Percentiles rank a stretch among this genome's conserved stretches.
Evolutionary conservation across 2,113 vertebrate genomes (phyloP).

Genomic region (Lontra canadensis): DNA sequence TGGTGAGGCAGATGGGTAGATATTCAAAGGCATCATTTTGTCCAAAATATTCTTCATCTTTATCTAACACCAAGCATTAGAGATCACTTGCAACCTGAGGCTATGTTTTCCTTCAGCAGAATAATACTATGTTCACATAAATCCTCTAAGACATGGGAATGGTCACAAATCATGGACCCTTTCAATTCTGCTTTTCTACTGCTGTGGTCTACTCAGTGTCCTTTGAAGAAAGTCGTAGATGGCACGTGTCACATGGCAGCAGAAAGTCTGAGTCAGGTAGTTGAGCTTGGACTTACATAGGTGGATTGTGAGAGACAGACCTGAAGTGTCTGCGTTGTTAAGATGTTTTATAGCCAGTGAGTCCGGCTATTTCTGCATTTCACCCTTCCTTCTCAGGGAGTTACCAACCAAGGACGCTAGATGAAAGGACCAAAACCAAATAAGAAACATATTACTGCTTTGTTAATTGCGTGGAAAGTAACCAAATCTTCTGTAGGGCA

Average conservation of each 20-base stretch:
- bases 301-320: neutral
- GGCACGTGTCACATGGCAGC: neutral
- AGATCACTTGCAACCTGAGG: neutral
- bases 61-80: neutral
- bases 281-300: neutral
- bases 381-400: neutral
- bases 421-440: neutral
- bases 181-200: neutral
- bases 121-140: conserved; percentile 2
- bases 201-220: neutral
- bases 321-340: neutral
- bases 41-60: neutral
- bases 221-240: conserved; percentile 11
- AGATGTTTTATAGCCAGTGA: neutral
- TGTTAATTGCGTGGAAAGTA: neutral
- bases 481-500: neutral
- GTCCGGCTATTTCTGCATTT: neutral
- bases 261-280: neutral
- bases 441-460: neutral
- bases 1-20: neutral
- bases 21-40: conserved; percentile 10
- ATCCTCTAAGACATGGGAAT: neutral
- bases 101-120: neutral
- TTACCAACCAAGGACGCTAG: neutral
- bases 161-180: neutral